Percentiles rank a stretch among this genome's conserved stretches.
Evolutionary conservation across 2,797 vertebrate species (phyloP).

Genomic region (Kryptolebias ocellatus): DNA sequence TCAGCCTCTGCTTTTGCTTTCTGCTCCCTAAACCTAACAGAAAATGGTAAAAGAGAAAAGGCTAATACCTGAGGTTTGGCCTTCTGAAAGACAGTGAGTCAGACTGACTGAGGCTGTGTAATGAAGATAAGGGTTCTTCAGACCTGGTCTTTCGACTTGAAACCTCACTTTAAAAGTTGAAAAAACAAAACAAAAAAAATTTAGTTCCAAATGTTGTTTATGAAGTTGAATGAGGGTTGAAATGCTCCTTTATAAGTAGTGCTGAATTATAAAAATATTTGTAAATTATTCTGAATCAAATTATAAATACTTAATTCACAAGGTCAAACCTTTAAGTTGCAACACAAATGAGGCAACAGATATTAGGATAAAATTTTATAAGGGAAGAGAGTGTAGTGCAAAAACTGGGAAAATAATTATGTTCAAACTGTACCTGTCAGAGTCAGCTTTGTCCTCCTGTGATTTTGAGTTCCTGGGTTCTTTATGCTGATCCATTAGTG

Average conservation of each 20-base stretch:
- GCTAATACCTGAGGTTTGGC: slow-evolving; percentile 83
- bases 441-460: slow-evolving; percentile 71
- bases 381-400: not conserved
- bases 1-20: not conserved
- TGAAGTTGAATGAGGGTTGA: too few species aligned
- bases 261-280: too few species aligned
- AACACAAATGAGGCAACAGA: not conserved
- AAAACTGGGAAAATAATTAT: not conserved
- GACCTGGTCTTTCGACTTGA: slow-evolving; percentile 56
- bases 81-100: slow-evolving; percentile 85
- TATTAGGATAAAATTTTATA: not conserved
- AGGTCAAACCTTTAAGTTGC: not conserved
- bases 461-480: slow-evolving; percentile 76
- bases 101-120: slow-evolving; percentile 84
- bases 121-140: slow-evolving; percentile 74
- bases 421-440: slow-evolving; percentile 81
- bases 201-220: not conserved
- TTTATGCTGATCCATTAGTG: slow-evolving; percentile 75
- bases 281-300: too few species aligned
- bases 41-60: not conserved
- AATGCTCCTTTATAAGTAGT: too few species aligned
- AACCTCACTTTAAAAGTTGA: slow-evolving; percentile 80
- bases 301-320: too few species aligned
- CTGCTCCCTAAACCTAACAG: not conserved
- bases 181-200: slow-evolving; percentile 3